Evolutionary conservation across 2,113 vertebrate species (phyloP).

Genomic region (Plestiodon gilberti): DNA sequence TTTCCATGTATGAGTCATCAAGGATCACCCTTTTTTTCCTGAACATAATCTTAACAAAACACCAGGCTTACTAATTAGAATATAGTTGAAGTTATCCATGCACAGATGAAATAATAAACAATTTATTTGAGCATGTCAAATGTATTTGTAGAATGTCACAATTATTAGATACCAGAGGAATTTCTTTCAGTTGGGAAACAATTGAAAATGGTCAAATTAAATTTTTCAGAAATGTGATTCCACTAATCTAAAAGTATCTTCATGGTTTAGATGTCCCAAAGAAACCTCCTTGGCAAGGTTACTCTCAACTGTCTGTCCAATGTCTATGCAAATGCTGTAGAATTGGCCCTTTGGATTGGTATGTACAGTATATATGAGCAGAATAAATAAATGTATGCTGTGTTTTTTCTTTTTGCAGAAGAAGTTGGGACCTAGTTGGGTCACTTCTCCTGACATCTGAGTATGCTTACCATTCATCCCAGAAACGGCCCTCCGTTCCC

Average conservation of each 20-base stretch:
- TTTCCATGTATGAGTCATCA: neutral
- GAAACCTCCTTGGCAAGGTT: neutral
- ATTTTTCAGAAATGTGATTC: slow-evolving; percentile 32
- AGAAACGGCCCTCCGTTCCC: no score
- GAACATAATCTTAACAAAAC: slow-evolving; percentile 44
- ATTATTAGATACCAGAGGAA: slow-evolving; percentile 41
- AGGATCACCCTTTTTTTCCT: slow-evolving; percentile 40
- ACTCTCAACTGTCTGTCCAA: neutral
- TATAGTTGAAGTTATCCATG: slow-evolving; percentile 44
- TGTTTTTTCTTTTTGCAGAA: no score
- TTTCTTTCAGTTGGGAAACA: slow-evolving; percentile 15
- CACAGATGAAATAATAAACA: slow-evolving; percentile 66
- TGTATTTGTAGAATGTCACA: slow-evolving; percentile 36
- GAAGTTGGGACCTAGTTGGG: no score
- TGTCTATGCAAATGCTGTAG: neutral
- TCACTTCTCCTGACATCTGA: no score
- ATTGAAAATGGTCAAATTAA: slow-evolving; percentile 46
- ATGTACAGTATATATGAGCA: neutral
- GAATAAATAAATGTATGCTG: neutral
- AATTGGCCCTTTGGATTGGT: neutral
- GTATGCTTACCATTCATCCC: no score
- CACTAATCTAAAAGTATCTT: neutral
- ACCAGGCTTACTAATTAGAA: slow-evolving; percentile 60
- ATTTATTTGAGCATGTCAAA: slow-evolving; percentile 66
- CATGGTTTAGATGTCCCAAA: neutral